phyloP scores from a whole-genome alignment of 2,113 vertebrate species.

The Cacatua alba region DNA sequence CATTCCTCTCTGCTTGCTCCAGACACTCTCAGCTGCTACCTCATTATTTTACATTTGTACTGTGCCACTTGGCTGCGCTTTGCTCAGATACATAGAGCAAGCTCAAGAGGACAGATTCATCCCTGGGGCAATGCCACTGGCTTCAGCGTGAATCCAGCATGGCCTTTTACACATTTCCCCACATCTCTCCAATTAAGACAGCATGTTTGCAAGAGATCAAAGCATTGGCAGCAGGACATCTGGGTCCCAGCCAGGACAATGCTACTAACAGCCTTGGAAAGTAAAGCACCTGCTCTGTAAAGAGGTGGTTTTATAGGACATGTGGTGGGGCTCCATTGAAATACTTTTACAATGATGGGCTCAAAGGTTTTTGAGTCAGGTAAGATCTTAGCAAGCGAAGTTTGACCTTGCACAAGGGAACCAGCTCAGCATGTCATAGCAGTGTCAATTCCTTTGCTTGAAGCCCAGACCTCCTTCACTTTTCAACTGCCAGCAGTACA shows the following conservation, averaged over 20 bases:
- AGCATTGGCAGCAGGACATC: neutral
- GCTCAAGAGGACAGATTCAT: neutral
- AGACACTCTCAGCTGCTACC: constrained; percentile 53
- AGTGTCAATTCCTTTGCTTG: neutral
- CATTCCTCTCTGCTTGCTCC: constrained; percentile 68
- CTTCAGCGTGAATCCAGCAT: neutral
- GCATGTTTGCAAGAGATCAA: neutral
- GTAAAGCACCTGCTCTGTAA: neutral
- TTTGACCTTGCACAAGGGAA: neutral
- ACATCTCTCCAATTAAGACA: neutral
- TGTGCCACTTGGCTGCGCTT: constrained; percentile 17
- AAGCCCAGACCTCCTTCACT: neutral
- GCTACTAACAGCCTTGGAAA: neutral
- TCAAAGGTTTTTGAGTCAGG: rapidly evolving
- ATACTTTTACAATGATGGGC: neutral
- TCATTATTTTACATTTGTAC: constrained; percentile 72
- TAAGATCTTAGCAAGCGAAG: neutral
- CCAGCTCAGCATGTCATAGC: neutral
- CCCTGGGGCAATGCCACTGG: neutral
- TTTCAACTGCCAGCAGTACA: neutral
- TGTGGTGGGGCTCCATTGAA: rapidly evolving
- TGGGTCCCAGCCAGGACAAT: neutral
- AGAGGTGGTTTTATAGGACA: rapidly evolving
- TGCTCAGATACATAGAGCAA: neutral
- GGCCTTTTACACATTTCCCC: neutral